Conservation (phyloP, 92 coral and sea anemone species). For the Zoanthus solanderi region DNA sequence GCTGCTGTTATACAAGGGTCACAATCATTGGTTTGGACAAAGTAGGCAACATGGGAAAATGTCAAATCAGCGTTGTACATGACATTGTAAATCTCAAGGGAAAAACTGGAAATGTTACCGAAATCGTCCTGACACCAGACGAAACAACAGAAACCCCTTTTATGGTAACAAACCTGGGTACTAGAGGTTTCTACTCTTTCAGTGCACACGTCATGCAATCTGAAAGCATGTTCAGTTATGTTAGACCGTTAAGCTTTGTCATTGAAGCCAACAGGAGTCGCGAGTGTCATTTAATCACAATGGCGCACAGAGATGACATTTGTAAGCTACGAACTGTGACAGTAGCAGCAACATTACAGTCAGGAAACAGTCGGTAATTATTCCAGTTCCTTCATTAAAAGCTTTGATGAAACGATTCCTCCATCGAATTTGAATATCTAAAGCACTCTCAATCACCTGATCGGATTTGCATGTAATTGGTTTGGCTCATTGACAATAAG, state of each 20-base stretch:
- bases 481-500: no score
- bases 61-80: slow-evolving; percentile 42
- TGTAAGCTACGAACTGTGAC: slow-evolving; percentile 17
- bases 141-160: slow-evolving; percentile 2
- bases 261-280: slow-evolving; percentile 18
- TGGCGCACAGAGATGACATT: neutral
- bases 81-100: slow-evolving; percentile 47
- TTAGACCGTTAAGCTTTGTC: slow-evolving; percentile 12
- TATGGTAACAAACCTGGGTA: slow-evolving; percentile 29
- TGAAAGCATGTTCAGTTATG: slow-evolving; percentile 1
- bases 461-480: no score
- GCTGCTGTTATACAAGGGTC: slow-evolving; percentile 54
- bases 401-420: no score
- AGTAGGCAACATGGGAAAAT: slow-evolving; percentile 62
- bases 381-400: no score
- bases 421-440: no score
- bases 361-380: neutral
- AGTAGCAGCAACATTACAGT: slow-evolving; percentile 11
- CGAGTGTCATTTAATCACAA: slow-evolving; percentile 11
- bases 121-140: slow-evolving; percentile 24
- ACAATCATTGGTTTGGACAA: slow-evolving; percentile 42
- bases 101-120: slow-evolving; percentile 13
- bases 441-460: no score
- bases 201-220: slow-evolving; percentile 21
- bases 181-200: slow-evolving; percentile 33